Conservation (phyloP, 64 coral and sea anemone species). For the Montipora foliosa region DNA sequence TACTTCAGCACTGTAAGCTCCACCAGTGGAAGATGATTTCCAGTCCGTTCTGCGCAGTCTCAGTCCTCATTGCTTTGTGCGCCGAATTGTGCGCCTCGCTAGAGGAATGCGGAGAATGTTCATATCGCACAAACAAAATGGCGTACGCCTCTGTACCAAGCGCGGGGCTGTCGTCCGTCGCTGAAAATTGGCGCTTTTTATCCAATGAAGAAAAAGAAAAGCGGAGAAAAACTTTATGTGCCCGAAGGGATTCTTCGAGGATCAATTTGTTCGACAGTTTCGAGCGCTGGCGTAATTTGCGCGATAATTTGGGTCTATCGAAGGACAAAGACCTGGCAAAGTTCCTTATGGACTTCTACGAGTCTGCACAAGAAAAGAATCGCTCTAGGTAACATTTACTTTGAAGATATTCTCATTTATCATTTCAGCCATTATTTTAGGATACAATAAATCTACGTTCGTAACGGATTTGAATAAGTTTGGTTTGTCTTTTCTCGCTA, state of each 20-base stretch:
- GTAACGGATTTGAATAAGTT: neutral
- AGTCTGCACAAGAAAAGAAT: neutral
- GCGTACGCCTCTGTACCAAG: neutral
- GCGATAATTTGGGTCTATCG: neutral
- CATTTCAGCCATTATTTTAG: neutral
- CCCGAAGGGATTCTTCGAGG: neutral
- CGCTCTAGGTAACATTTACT: neutral
- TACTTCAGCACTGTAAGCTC: no score
- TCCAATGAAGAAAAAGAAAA: neutral
- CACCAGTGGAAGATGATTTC: no score
- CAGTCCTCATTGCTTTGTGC: neutral
- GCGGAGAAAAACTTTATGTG: neutral
- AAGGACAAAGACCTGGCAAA: constrained; percentile 2
- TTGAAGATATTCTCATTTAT: neutral
- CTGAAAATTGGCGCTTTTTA: neutral
- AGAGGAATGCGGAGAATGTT: neutral
- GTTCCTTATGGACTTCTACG: constrained; percentile 10
- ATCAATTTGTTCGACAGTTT: neutral
- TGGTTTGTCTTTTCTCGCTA: neutral
- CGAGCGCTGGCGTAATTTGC: neutral
- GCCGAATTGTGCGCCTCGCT: neutral
- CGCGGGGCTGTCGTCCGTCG: neutral
- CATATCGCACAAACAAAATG: constrained; percentile 1
- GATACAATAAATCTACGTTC: neutral
- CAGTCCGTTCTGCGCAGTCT: neutral